phyloP scores from a whole-genome alignment of 1,140 invertebrate genomes.

The Eupeodes corollae region DNA sequence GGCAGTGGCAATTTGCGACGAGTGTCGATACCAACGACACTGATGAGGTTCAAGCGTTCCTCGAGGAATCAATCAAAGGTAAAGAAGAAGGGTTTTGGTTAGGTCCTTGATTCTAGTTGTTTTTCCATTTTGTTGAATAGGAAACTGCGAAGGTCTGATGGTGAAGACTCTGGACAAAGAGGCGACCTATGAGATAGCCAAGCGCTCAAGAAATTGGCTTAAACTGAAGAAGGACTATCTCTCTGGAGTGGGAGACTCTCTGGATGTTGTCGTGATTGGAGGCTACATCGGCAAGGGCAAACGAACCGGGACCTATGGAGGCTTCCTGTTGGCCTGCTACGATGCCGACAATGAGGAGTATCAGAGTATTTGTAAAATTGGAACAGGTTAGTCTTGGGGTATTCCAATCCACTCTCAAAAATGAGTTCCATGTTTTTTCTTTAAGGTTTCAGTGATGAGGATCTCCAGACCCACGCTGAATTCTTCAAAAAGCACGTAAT shows the following conservation, averaged over 20 bases:
- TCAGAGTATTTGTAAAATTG: slow-evolving; percentile 76
- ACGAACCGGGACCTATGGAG: slow-evolving; percentile 87
- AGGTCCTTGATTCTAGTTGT: too few species aligned
- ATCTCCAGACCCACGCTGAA: slow-evolving; percentile 65
- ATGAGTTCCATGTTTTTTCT: neutral
- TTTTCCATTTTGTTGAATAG: slow-evolving; percentile 5
- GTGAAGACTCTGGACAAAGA: slow-evolving; percentile 90
- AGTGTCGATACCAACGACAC: slow-evolving; percentile 71
- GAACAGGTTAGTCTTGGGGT: slow-evolving; percentile 60
- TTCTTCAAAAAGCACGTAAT: slow-evolving; percentile 71
- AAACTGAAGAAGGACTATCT: slow-evolving; percentile 98
- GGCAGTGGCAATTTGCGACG: slow-evolving; percentile 81
- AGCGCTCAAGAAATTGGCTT: slow-evolving; percentile 92
- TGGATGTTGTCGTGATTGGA: slow-evolving; percentile 93
- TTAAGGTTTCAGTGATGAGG: slow-evolving; percentile 75
- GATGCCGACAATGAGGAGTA: slow-evolving; percentile 88
- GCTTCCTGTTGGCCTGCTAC: slow-evolving; percentile 95
- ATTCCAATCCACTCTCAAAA: neutral
- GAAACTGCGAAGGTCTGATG: slow-evolving; percentile 98
- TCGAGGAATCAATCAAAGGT: slow-evolving; percentile 89
- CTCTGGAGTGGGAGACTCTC: slow-evolving; percentile 85
- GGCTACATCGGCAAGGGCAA: slow-evolving; percentile 91
- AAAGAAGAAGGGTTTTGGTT: neutral
- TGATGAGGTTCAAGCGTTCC: slow-evolving; percentile 88
- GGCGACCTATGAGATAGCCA: slow-evolving; percentile 96